These are phyloP conservation scores for Drosophila gunungcola DNA, from an alignment of 1,140 invertebrate genomes.

Conservation along the genomic window DNA sequence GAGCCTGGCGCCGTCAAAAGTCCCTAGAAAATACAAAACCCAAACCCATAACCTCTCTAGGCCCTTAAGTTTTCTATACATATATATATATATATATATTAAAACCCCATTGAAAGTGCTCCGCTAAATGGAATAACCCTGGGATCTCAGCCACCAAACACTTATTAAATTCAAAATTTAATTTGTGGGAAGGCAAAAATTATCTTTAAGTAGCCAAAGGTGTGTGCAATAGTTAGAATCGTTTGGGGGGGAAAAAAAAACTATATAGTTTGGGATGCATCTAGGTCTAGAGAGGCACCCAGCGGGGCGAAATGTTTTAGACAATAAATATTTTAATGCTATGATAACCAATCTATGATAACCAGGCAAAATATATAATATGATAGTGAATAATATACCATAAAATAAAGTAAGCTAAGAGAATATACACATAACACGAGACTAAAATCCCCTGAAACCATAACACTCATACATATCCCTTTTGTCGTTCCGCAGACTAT, in stretches of 20 bases:
- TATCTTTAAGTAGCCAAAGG: conserved; percentile 75
- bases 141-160: conserved; percentile 10
- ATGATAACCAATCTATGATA: conserved; percentile 38
- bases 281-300: conserved; percentile 41
- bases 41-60: conserved; percentile 1
- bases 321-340: conserved; percentile 82
- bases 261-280: conserved; percentile 17
- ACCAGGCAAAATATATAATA: conserved; percentile 30
- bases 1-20: conserved; percentile 41
- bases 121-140: conserved; percentile 39
- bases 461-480: conserved; percentile 40
- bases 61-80: conserved; percentile 25
- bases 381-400: conserved; percentile 35
- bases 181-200: conserved; percentile 28
- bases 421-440: conserved; percentile 20
- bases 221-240: conserved; percentile 75
- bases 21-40: not conserved
- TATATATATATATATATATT: not conserved
- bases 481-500: conserved; percentile 17
- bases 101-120: conserved; percentile 48
- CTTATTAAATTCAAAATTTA: conserved; percentile 72
- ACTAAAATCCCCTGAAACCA: conserved; percentile 27
- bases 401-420: conserved; percentile 27
- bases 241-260: conserved; percentile 25
- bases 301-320: conserved; percentile 77